Percentiles rank a stretch among this genome's conserved stretches.
Evolutionary conservation across 2,888 invertebrate species (phyloP).

Genomic region (Cheilosia variabilis): DNA sequence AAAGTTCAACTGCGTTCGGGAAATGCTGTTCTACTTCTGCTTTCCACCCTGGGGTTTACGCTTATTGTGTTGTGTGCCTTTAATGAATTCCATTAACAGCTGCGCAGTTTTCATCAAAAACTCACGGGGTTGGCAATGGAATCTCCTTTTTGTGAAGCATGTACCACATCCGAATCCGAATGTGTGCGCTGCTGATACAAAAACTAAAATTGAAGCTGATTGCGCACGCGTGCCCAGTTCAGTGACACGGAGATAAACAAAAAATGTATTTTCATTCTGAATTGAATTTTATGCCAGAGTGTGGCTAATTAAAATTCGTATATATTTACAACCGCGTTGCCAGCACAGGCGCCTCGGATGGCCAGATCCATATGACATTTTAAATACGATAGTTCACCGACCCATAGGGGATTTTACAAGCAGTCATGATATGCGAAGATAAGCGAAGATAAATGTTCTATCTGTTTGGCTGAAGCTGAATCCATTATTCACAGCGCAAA

Average conservation of each 20-base stretch:
- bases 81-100: slow-evolving; percentile 66
- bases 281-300: slow-evolving; percentile 29
- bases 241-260: slow-evolving; percentile 70
- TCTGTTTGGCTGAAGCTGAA: not conserved
- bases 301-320: slow-evolving; percentile 60
- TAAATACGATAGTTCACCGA: slow-evolving; percentile 19
- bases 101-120: slow-evolving; percentile 44
- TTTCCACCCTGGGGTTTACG: slow-evolving; percentile 50
- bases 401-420: not conserved
- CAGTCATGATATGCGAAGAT: not conserved
- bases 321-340: slow-evolving; percentile 8
- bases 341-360: not conserved
- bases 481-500: not conserved
- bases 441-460: not conserved
- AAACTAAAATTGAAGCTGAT: slow-evolving; percentile 68
- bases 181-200: slow-evolving; percentile 41
- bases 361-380: slow-evolving; percentile 1
- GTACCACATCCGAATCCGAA: slow-evolving; percentile 39
- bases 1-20: slow-evolving; percentile 55
- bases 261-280: slow-evolving; percentile 29
- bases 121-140: slow-evolving; percentile 56
- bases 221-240: slow-evolving; percentile 71
- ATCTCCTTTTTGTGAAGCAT: slow-evolving; percentile 58
- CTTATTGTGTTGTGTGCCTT: slow-evolving; percentile 38
- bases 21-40: slow-evolving; percentile 40